These are phyloP conservation scores for Axea sp. DNA, from an alignment of 2,888 invertebrate species.

Conservation along the genomic window DNA sequence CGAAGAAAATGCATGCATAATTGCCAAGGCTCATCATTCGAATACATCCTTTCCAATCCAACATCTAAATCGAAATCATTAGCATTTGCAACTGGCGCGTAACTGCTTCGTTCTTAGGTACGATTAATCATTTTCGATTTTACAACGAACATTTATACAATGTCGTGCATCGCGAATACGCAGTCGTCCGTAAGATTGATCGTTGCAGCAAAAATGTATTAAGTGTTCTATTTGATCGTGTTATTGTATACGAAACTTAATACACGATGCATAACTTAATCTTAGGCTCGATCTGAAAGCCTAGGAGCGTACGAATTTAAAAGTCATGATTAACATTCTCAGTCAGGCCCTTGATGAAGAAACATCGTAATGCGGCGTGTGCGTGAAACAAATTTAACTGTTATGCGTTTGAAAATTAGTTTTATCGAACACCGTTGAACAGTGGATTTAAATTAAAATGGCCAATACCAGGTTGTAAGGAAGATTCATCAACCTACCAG, in stretches of 20 bases:
- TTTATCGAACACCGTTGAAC: neutral
- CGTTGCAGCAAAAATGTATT: constrained; percentile 12
- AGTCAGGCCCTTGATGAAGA: constrained; percentile 29
- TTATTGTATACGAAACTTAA: constrained; percentile 36
- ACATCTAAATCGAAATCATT: too few species aligned
- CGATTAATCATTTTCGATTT: constrained; percentile 13
- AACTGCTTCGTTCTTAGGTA: neutral
- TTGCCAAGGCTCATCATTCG: too few species aligned
- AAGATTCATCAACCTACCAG: too few species aligned
- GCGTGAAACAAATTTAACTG: neutral
- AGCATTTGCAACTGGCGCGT: too few species aligned
- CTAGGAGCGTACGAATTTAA: constrained; percentile 39
- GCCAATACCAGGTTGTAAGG: too few species aligned
- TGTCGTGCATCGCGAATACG: neutral
- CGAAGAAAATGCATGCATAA: too few species aligned
- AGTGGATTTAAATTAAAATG: too few species aligned
- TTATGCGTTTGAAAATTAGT: neutral
- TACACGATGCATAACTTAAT: constrained; percentile 40
- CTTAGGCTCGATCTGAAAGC: constrained; percentile 29
- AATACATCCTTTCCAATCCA: too few species aligned
- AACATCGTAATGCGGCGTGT: constrained; percentile 7
- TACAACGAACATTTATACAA: constrained; percentile 12
- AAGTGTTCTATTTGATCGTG: constrained; percentile 43
- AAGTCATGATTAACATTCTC: constrained; percentile 50
- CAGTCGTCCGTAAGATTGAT: constrained; percentile 20